Evolutionary conservation across 2,113 vertebrate genomes (phyloP).

Genomic region (Sinocyclocheilus anophthalmus): DNA sequence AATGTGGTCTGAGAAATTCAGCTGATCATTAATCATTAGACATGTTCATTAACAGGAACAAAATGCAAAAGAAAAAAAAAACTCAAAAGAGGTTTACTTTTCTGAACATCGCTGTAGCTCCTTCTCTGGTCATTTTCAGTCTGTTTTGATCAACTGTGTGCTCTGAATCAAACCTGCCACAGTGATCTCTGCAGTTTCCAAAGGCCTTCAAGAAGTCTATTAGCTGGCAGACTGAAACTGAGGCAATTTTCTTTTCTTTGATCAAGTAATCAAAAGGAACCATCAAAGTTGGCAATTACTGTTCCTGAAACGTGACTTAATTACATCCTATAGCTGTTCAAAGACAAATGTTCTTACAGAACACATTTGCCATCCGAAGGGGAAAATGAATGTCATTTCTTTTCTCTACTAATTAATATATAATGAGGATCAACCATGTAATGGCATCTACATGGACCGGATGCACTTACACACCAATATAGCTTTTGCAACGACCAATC

Average conservation of each 20-base stretch:
- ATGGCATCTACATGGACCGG: conserved; percentile 43
- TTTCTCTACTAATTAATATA: conserved; percentile 44
- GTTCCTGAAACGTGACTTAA: conserved; percentile 41
- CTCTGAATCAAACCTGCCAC: neutral
- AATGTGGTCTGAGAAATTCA: too few relatives aligned
- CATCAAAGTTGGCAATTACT: conserved; percentile 46
- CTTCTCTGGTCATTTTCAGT: conserved; percentile 18
- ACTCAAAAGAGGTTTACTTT: neutral
- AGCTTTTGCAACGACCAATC: conserved; percentile 49
- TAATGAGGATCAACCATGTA: conserved; percentile 41
- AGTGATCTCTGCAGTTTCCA: neutral
- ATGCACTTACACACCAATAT: conserved; percentile 46
- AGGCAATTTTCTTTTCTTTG: conserved; percentile 27
- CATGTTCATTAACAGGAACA: neutral
- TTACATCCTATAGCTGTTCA: conserved; percentile 38
- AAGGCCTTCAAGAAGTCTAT: conserved; percentile 12
- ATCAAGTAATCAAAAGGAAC: conserved; percentile 28
- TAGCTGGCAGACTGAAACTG: conserved; percentile 23
- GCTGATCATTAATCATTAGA: too few relatives aligned
- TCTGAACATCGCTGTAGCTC: neutral
- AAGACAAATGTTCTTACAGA: conserved; percentile 29
- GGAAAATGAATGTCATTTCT: conserved; percentile 40
- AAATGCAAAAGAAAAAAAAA: neutral
- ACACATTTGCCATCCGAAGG: conserved; percentile 23
- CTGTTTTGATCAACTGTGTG: neutral